Conservation (phyloP, 2,888 invertebrate species). For the Tuberolachnus salignus region DNA sequence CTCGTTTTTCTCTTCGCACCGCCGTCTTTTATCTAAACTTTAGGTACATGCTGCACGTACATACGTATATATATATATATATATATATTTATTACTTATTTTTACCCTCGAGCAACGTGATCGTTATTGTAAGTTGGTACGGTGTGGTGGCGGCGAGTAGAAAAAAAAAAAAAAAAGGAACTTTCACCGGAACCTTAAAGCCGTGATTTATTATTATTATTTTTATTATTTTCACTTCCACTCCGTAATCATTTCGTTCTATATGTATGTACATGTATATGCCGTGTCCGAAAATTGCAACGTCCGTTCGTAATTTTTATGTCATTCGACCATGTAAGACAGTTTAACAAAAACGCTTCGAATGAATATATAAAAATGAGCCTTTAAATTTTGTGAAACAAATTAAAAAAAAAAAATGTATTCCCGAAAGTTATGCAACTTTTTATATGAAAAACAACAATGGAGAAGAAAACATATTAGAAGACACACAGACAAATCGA, state of each 20-base stretch:
- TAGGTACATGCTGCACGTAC: not conserved
- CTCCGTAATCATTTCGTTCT: conserved; percentile 24
- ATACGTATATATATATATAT: not conserved
- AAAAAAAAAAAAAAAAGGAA: conserved; percentile 14
- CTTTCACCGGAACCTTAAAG: conserved; percentile 29
- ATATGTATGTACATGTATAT: not conserved
- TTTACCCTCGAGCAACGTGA: conserved; percentile 43
- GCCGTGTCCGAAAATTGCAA: not conserved
- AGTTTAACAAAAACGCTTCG: conserved; percentile 4
- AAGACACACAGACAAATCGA: too few species aligned
- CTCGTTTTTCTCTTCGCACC: conserved; percentile 18
- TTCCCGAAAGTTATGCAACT: conserved; percentile 9
- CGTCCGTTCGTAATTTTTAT: too few species aligned
- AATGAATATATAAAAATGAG: conserved; percentile 16
- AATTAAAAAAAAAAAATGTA: conserved; percentile 16
- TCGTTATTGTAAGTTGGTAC: conserved; percentile 48
- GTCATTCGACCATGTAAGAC: too few species aligned
- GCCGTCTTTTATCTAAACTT: conserved; percentile 1
- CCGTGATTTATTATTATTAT: conserved; percentile 41
- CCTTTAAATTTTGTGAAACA: conserved; percentile 1
- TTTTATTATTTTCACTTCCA: not conserved
- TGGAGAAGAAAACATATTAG: conserved; percentile 7
- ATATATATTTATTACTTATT: conserved; percentile 40
- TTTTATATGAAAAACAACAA: conserved; percentile 11
- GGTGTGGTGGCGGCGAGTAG: too few species aligned